phyloP scores from a whole-genome alignment of 1,140 invertebrate species.

The Oedothorax gibbosus region DNA sequence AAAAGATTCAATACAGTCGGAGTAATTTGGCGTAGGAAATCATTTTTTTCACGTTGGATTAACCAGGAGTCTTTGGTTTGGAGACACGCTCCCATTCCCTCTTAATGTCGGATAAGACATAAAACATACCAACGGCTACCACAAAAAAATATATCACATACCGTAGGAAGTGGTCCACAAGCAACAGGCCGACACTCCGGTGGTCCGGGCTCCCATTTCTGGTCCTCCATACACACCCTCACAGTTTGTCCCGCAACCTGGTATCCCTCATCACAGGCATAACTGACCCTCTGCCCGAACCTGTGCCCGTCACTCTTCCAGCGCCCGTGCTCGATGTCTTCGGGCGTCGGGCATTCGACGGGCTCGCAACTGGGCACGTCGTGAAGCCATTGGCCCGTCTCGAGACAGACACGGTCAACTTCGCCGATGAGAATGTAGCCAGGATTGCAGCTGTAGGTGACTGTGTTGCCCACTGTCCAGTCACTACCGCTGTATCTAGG shows the following conservation, averaged over 20 bases:
- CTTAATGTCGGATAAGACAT: too few species aligned
- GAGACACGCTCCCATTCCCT: too few species aligned
- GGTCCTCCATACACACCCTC: slow-evolving; percentile 67
- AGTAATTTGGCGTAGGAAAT: too few species aligned
- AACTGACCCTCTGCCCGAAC: slow-evolving; percentile 64
- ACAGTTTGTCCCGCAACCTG: slow-evolving; percentile 66
- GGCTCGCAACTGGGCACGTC: slow-evolving; percentile 65
- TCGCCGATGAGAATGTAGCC: slow-evolving; percentile 68
- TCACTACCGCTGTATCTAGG: slow-evolving; percentile 56
- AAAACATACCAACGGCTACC: too few species aligned
- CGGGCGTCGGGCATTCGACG: slow-evolving; percentile 62
- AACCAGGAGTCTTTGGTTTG: neutral
- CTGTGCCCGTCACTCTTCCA: slow-evolving; percentile 44
- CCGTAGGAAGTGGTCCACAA: slow-evolving; percentile 65
- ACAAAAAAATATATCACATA: slow-evolving; percentile 24
- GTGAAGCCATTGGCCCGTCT: slow-evolving; percentile 68
- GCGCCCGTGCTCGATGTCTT: slow-evolving; percentile 44
- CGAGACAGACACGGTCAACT: slow-evolving; percentile 66
- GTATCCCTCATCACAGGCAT: slow-evolving; percentile 68
- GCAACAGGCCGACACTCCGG: slow-evolving; percentile 66
- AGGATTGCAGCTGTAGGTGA: slow-evolving; percentile 68
- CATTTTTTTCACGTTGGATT: neutral
- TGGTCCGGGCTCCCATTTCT: slow-evolving; percentile 67
- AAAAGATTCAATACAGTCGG: too few species aligned
- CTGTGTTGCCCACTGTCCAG: slow-evolving; percentile 64